Base-by-base conservation (phyloP, 2,113 vertebrate genomes). In the Macquaria ambigua region DNA sequence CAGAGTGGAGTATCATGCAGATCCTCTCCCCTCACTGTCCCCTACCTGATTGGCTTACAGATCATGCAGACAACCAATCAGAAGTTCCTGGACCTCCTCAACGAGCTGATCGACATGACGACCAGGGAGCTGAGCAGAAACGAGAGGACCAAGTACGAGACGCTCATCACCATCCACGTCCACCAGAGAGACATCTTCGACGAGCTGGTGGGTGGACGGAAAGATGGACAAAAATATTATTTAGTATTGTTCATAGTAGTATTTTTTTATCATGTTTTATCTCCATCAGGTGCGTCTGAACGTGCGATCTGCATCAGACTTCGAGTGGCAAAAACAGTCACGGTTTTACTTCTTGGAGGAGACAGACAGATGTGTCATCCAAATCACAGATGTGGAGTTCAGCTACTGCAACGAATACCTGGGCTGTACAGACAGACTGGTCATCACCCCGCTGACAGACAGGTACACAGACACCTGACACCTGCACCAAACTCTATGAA, bases 111-210 rank as follows among this genome's bases (percentile, higher is more conserved):
- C 78, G 85, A 95, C 82, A 96, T 97, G 93, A 98, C 97, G 14
- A 98, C 96, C 0, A 94, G 85, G 55, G 96, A 98, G 71, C 95
- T 98, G 79, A 94, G 92, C 76, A 96, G 94, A 52, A 97, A 96
- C 77, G 97, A 98, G 10, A 95, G 97, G 94, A 96, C 96, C 67
- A 97, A 98, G 90, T 98, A 96, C 82, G 97, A 98, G 95, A 97
- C 97, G 0, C 95, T 98, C 20, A 96, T 98, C 92, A 98, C 97
- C 77, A 97, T 98, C 90, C 97, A 98, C 28, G 97, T 98, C 64
- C 97, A 98, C 91, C 97, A 98, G 91, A 95, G 94, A 85, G 97
- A 98, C 90, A 98, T 98, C 90, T 98, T 98, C 62, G 96, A 98
- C 89, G 96, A 98, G 75, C 93, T 98, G 97, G 97, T 98, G 95